phyloP scores from a whole-genome alignment of 2,113 vertebrate species.

The Calonectris borealis region DNA sequence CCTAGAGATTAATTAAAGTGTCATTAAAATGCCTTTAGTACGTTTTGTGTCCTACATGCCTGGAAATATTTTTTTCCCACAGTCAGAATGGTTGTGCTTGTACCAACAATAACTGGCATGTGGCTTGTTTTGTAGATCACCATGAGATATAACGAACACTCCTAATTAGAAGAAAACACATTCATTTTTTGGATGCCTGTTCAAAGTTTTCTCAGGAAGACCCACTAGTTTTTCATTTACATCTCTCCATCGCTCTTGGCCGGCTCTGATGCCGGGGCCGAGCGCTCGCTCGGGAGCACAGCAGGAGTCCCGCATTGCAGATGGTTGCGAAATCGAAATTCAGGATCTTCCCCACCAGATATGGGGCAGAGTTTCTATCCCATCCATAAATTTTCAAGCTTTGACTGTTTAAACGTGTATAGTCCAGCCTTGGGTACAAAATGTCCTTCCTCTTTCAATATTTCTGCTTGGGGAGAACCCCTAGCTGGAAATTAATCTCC shows the following conservation, averaged over 20 bases:
- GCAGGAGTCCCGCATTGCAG: fast-evolving
- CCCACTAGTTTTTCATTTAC: background rate
- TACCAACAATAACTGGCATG: slow-evolving; percentile 59
- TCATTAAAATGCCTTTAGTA: slow-evolving; percentile 66
- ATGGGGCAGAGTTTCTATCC: background rate
- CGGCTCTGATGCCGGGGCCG: fast-evolving
- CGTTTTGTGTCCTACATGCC: slow-evolving; percentile 59
- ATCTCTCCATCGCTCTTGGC: background rate
- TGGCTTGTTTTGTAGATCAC: slow-evolving; percentile 60
- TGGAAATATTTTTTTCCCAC: slow-evolving; percentile 63
- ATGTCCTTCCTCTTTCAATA: background rate
- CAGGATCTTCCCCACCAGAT: background rate
- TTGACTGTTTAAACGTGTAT: background rate
- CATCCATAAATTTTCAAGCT: background rate
- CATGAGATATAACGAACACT: slow-evolving; percentile 15
- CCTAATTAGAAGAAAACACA: slow-evolving; percentile 46
- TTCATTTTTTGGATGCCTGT: slow-evolving; percentile 25
- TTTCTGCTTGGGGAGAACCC: background rate
- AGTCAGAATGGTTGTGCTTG: slow-evolving; percentile 61
- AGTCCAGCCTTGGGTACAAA: background rate
- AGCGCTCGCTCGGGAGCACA: fast-evolving
- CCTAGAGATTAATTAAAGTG: slow-evolving; percentile 63
- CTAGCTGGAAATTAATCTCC: background rate
- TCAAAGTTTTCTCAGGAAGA: slow-evolving; percentile 48
- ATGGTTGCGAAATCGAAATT: background rate